Base-by-base conservation (phyloP, 2,797 vertebrate genomes). In the Sebastes itinus region DNA sequence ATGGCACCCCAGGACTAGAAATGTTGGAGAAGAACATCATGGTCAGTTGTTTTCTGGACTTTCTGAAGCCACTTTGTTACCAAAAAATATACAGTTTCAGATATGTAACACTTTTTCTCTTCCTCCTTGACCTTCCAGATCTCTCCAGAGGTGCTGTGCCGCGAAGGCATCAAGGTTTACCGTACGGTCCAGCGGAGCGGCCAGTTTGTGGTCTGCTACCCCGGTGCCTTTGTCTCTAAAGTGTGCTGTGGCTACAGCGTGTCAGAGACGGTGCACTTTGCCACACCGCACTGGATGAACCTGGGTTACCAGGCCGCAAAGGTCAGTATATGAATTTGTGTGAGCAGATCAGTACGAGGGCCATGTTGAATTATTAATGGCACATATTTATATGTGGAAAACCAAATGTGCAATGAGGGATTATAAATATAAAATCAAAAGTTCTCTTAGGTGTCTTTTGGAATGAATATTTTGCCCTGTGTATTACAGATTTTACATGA, bases 1-100 rank as follows among this genome's bases (percentile, higher is more conserved):
- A 99, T 74, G 99, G 99, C 91, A 99, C 98, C 85, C 98, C 99
- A 80, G 98, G 98, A 90, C 96, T 99, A 91, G 98, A 99, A 95
- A 99, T 99, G 99, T 96, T 99, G 96, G 98, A 99, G 95, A 99
- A 97, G 95, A 99, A 99, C 59, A 96, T 99, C 83, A 99, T 99
- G 98, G 98, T 99, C 80, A 74, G 87, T 73, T 73, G 60, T 35
- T 32, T 46, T 14, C 2, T 69, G 22, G 42, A 62, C 32, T 33
- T 20, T 16, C 25, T 25, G n/a, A 22, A 52, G 13, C 30, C 10
- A 5, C 2, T 6, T 33, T 4, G 9, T 71, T 22, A 20, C n/a
- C 8, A 35, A 11, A 77, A 46, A 33, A 20, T 8, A 9, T 6
- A 6, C 61, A 46, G 18, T 56, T 61, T 22, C 10, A 22, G 18